Evolutionary conservation across 2,113 vertebrate genomes (phyloP).

Genomic region (Uria lomvia): DNA sequence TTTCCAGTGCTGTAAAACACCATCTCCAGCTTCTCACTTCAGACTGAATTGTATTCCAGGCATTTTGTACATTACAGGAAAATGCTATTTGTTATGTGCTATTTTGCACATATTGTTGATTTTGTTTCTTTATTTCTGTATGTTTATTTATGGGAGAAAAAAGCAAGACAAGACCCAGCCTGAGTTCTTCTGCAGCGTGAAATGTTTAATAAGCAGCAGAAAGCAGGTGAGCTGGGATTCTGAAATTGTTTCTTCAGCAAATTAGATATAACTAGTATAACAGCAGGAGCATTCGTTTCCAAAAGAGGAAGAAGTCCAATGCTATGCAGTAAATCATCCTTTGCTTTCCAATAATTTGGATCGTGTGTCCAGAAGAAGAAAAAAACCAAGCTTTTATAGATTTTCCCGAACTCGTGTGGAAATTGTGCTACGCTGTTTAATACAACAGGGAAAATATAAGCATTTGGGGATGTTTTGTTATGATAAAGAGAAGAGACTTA

Average conservation of each 20-base stretch:
- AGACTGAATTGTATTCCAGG: background rate
- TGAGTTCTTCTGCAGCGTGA: background rate
- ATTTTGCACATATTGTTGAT: background rate
- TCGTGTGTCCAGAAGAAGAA: background rate
- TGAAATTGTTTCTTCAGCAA: background rate
- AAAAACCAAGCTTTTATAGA: accelerated
- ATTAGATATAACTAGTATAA: background rate
- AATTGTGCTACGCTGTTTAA: background rate
- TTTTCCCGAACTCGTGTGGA: background rate
- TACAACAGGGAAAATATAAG: background rate
- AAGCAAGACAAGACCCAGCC: background rate
- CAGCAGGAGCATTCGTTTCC: background rate
- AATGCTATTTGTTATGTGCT: background rate
- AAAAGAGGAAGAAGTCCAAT: background rate
- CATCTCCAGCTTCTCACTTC: background rate
- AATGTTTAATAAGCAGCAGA: background rate
- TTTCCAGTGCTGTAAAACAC: background rate
- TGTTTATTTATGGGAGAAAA: background rate
- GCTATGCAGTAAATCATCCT: background rate
- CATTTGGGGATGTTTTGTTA: background rate
- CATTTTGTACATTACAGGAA: background rate
- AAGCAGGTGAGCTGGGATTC: background rate
- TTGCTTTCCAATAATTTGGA: background rate
- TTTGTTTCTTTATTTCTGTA: background rate
- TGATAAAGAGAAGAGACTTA: background rate